These are phyloP conservation scores for Lipophrys pholis DNA, from an alignment of 2,113 vertebrate genomes.

Conservation along the genomic window DNA sequence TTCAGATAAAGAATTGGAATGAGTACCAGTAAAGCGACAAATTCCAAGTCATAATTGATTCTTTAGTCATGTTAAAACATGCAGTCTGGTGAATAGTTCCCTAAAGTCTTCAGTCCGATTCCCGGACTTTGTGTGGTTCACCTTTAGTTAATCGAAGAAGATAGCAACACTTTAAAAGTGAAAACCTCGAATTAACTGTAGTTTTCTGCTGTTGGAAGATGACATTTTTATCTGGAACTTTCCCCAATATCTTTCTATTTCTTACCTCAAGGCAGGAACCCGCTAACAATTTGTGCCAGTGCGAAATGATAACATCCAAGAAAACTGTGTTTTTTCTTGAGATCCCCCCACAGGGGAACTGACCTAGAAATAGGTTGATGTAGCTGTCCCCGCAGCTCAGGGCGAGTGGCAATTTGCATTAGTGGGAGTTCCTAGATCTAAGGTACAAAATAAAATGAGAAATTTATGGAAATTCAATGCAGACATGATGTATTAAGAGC, in stretches of 20 bases:
- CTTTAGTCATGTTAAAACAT: not conserved
- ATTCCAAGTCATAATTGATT: not conserved
- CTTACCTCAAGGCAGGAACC: conserved; percentile 23
- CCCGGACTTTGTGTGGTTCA: too few species aligned
- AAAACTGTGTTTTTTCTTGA: conserved; percentile 35
- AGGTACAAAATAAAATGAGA: conserved; percentile 53
- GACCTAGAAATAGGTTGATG: conserved; percentile 51
- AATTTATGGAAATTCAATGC: conserved; percentile 58
- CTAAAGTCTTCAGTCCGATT: too few species aligned
- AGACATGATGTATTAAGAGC: conserved; percentile 47
- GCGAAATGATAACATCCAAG: conserved; percentile 39
- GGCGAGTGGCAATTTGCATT: conserved; percentile 47
- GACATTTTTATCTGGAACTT: conserved; percentile 21
- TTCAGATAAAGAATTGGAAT: too few species aligned
- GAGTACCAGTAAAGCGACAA: not conserved
- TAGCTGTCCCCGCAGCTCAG: conserved; percentile 34
- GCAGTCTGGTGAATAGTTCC: too few species aligned
- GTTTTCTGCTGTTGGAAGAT: conserved; percentile 7
- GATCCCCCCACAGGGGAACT: conserved; percentile 33
- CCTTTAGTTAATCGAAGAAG: too few species aligned
- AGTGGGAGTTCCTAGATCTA: conserved; percentile 41
- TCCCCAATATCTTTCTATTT: conserved; percentile 30
- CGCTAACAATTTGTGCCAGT: conserved; percentile 33
- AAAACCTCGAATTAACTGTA: not conserved
- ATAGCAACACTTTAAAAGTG: too few species aligned